These are phyloP conservation scores for Hypsibius dujardini DNA, from an alignment of 1,140 invertebrate genomes.

Conservation along the genomic window DNA sequence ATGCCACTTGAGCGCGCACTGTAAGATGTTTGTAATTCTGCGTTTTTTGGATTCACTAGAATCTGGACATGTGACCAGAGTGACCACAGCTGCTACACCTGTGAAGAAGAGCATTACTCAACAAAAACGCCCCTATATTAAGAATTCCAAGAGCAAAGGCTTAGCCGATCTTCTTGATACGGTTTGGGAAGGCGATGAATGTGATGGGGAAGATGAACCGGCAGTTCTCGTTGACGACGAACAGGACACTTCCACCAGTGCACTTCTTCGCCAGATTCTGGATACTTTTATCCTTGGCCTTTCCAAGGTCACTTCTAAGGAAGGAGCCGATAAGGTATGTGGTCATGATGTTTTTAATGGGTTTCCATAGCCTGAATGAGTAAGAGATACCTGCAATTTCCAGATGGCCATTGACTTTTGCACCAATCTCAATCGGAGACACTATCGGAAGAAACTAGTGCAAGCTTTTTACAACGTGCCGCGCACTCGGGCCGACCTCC, in stretches of 20 bases:
- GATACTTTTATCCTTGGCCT: slow-evolving; percentile 71
- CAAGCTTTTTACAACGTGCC: slow-evolving; percentile 39
- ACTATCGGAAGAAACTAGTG: slow-evolving; percentile 77
- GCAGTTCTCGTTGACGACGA: slow-evolving; percentile 24
- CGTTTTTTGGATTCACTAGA: too few species aligned
- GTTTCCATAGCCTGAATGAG: background rate
- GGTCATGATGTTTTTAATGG: too few species aligned
- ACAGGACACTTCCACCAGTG: slow-evolving; percentile 26
- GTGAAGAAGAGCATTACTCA: too few species aligned
- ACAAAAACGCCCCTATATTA: too few species aligned
- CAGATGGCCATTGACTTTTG: slow-evolving; percentile 78
- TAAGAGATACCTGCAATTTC: slow-evolving; percentile 20
- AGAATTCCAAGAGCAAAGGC: background rate
- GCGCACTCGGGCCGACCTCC: slow-evolving; percentile 63
- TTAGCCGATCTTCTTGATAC: slow-evolving; percentile 6
- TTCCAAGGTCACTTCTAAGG: slow-evolving; percentile 81
- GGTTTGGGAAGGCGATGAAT: slow-evolving; percentile 27
- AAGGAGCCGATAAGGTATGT: slow-evolving; percentile 85
- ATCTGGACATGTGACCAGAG: too few species aligned
- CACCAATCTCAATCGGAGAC: slow-evolving; percentile 79
- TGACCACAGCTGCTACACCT: too few species aligned
- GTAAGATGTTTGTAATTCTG: too few species aligned
- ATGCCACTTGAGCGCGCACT: too few species aligned
- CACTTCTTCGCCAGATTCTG: slow-evolving; percentile 37
- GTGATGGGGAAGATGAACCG: slow-evolving; percentile 31